phyloP scores from a whole-genome alignment of 1,140 invertebrate species.

The Wasmannia auropunctata region DNA sequence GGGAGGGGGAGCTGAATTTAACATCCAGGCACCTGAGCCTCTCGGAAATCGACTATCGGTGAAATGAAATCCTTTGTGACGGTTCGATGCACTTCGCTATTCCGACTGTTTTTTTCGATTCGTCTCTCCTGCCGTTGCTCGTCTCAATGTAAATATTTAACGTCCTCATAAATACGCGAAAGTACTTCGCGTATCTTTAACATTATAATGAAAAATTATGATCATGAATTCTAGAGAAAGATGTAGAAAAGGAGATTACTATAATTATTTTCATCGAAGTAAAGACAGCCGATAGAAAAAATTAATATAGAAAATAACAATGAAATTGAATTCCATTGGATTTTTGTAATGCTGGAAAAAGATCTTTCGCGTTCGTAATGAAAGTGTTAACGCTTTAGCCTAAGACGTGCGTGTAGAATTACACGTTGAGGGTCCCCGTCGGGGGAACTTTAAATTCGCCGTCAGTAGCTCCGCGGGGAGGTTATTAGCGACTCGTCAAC shows the following conservation, averaged over 20 bases:
- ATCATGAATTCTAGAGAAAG: neutral
- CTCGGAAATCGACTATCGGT: slow-evolving; percentile 67
- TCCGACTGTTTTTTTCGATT: neutral
- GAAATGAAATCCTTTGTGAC: slow-evolving; percentile 59
- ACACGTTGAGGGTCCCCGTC: slow-evolving; percentile 26
- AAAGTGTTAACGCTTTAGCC: neutral
- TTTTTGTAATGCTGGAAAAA: neutral
- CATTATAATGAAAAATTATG: neutral
- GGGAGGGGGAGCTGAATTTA: too few species aligned
- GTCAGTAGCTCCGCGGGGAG: slow-evolving; percentile 45
- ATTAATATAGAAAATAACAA: neutral
- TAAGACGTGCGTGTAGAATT: slow-evolving; percentile 21
- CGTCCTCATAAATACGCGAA: neutral
- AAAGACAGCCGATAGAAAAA: neutral
- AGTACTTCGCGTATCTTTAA: neutral
- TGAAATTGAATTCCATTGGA: neutral
- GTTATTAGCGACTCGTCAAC: slow-evolving; percentile 76
- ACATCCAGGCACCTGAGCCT: slow-evolving; percentile 64
- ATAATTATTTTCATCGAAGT: neutral
- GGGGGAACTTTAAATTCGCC: slow-evolving; percentile 69
- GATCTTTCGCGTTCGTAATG: neutral
- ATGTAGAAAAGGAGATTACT: neutral
- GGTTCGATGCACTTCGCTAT: slow-evolving; percentile 4
- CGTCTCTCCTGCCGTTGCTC: neutral
- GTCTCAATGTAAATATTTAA: slow-evolving; percentile 8